These are phyloP conservation scores for Cryptus armator DNA, from an alignment of 2,888 invertebrate species.

Conservation along the genomic window DNA sequence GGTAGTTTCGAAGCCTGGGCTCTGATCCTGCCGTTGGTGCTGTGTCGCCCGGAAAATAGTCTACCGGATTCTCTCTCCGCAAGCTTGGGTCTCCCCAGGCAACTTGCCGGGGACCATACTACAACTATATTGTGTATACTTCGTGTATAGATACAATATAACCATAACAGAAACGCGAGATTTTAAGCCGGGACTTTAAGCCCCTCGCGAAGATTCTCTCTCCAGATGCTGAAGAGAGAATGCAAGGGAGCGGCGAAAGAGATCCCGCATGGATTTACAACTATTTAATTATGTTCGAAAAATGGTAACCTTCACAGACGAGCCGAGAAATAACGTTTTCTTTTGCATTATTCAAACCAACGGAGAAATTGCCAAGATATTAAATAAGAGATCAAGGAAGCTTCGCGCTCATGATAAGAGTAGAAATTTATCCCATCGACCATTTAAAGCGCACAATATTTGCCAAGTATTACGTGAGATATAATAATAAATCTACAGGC, in stretches of 20 bases:
- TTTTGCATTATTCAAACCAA: background rate
- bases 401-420: background rate
- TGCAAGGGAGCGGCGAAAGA: background rate
- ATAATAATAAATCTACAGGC: too few relatives aligned
- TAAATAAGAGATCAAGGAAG: background rate
- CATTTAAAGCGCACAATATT: too few relatives aligned
- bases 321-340: background rate
- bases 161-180: constrained; percentile 16
- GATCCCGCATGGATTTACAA: background rate
- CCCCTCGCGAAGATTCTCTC: background rate
- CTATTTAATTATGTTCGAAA: background rate
- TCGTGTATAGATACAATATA: constrained; percentile 17
- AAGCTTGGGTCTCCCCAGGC: constrained; percentile 23
- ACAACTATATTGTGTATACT: constrained; percentile 10
- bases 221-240: background rate
- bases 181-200: constrained; percentile 28
- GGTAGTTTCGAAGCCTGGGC: constrained; percentile 36
- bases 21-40: constrained; percentile 8
- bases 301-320: background rate
- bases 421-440: too few relatives aligned
- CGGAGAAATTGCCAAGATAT: background rate
- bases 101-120: constrained; percentile 24
- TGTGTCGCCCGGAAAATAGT: constrained; percentile 37
- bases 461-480: too few relatives aligned
- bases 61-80: constrained; percentile 29